Base-by-base conservation (phyloP, 2,888 invertebrate species). In the Napeogenes inachia region DNA sequence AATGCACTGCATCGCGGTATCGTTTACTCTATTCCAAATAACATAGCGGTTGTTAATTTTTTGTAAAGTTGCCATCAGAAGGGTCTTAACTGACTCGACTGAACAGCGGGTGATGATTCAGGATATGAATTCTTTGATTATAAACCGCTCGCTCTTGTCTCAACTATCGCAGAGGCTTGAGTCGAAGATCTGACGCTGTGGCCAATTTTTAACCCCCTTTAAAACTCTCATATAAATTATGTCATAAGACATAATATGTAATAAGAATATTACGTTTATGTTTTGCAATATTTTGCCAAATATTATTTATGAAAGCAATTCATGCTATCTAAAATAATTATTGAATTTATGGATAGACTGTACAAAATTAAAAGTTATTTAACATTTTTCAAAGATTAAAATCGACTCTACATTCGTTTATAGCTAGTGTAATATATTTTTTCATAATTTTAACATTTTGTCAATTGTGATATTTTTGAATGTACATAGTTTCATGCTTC, bases 1-100 rank as follows among this genome's bases (percentile, higher is more conserved):
- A 47, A 71, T 67, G 63, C 55, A 13, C 66, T 80, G 71, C 56
- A 73, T 70, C 74, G 68, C 77, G 73, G 63, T 78, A 76, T 71
- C 71, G 75, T 72, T 73, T 69, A 59, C 61, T 68, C 63, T 57
- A 57, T 56, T 45, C 38, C 13, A 60, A 54, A 62, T 56, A 65
- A 68, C 71, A 69, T 38, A 54, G 21, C 1, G 12, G 13, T 13
- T 33, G 45, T 4, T 5, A 0, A 0, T 0, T 0, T 1, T 2
- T 0, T 2, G 0, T 1, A 2, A 0, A 53, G 6, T 71, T 79
- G 85, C 82, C 85, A 83, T 84, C 84, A 83, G 82, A 77, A 79
- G 79, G 88, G 88, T 89, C 87, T 86, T 87, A 89, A 88, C 89
- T 89, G 88, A 89, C 89, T 89, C 87, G 88, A 89, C 88, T 89